A percentile compares a stretch with the other conserved stretches of the same genome.
These are phyloP conservation scores for Danio rerio DNA, from an alignment of 2,113 vertebrate genomes.

Conservation along the genomic window GRCz12tu NC_133187.1:24505001-24505500, in stretches of 20 bases:
- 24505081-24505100: conserved; percentile 11
- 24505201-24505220: conserved; percentile 25
- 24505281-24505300: conserved; percentile 33
- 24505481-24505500: too few relatives aligned
- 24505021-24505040: not conserved
- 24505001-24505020: conserved; percentile 1
- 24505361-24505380: not conserved
- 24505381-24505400: not conserved
- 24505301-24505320: conserved; percentile 22
- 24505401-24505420: not conserved
- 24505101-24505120: not conserved
- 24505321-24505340: conserved; percentile 45
- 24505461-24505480: too few relatives aligned
- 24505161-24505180: not conserved
- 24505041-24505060: not conserved
- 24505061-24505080: not conserved
- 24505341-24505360: not conserved
- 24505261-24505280: not conserved
- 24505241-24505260: conserved; percentile 38
- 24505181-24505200: conserved; percentile 4
- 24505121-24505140: conserved; percentile 3
- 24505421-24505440: not conserved
- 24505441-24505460: too few relatives aligned
- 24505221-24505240: not conserved
- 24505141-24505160: conserved; percentile 9